Conservation (phyloP, 2,797 vertebrate species). For the Aeoliscus strigatus region DNA sequence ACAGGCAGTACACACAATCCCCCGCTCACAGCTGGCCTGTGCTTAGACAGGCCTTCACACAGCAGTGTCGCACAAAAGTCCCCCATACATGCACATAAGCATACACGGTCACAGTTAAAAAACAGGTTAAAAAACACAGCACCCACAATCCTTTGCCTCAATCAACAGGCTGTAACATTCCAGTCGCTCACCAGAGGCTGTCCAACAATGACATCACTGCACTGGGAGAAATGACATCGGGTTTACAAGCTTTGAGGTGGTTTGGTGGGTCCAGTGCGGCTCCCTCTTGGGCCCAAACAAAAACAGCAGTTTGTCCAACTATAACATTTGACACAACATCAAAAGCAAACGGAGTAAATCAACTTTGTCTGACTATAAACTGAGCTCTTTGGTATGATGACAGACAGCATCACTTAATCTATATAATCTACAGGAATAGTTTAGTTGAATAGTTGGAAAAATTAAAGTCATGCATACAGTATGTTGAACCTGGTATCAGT, state of each 20-base stretch:
- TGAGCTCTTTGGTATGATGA: not conserved
- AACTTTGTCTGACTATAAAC: slow-evolving; percentile 1
- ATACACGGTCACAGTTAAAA: slow-evolving; percentile 24
- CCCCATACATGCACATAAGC: slow-evolving; percentile 26
- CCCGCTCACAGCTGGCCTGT: slow-evolving; percentile 48
- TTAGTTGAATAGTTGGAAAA: too few species aligned
- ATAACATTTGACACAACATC: slow-evolving; percentile 16
- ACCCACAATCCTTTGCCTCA: slow-evolving; percentile 48
- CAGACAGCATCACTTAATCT: not conserved
- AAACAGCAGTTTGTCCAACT: slow-evolving; percentile 27
- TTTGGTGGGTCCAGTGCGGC: not conserved
- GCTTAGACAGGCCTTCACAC: slow-evolving; percentile 55
- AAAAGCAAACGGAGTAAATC: slow-evolving; percentile 20
- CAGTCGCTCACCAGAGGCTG: slow-evolving; percentile 30
- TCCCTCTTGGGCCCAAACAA: slow-evolving; percentile 10
- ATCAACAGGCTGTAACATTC: slow-evolving; percentile 57
- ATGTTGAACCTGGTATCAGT: too few species aligned
- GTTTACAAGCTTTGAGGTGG: slow-evolving; percentile 38
- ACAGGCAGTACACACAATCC: slow-evolving; percentile 26
- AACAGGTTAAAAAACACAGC: slow-evolving; percentile 29
- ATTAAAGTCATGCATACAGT: too few species aligned
- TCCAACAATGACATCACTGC: slow-evolving; percentile 50
- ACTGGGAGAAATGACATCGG: slow-evolving; percentile 15
- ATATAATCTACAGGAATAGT: not conserved
- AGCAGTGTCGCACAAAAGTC: slow-evolving; percentile 42